A percentile compares a stretch with the other conserved stretches of the same genome.
These are phyloP conservation scores for Pyrrhia umbra DNA, from an alignment of 2,888 invertebrate genomes.

Conservation along the genomic window DNA sequence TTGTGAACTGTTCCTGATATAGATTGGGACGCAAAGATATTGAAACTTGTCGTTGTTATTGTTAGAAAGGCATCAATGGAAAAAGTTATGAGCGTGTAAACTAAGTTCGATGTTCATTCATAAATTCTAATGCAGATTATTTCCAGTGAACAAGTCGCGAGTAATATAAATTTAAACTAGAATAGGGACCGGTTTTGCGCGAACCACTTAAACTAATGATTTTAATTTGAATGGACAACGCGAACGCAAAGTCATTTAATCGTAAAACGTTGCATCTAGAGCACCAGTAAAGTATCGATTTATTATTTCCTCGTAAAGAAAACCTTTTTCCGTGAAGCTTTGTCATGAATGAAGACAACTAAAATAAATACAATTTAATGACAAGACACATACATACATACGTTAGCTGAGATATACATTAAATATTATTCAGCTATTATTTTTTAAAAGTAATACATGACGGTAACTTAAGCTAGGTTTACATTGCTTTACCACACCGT, in stretches of 20 bases:
- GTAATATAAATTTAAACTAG: slow-evolving; percentile 21
- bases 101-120: background rate
- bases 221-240: slow-evolving; percentile 38
- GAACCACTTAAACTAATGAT: slow-evolving; percentile 28
- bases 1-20: background rate
- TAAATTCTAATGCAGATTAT: slow-evolving; percentile 11
- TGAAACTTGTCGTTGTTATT: background rate
- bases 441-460: too few relatives aligned
- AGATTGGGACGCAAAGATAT: background rate
- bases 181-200: slow-evolving; percentile 7
- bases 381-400: too few relatives aligned
- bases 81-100: background rate
- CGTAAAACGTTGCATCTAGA: slow-evolving; percentile 33
- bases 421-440: too few relatives aligned
- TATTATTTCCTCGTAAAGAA: slow-evolving; percentile 1
- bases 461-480: too few relatives aligned
- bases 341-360: background rate
- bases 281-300: slow-evolving; percentile 9
- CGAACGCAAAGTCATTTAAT: slow-evolving; percentile 38
- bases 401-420: too few relatives aligned
- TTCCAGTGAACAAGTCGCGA: slow-evolving; percentile 1
- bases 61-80: background rate
- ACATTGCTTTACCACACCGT: too few relatives aligned
- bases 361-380: background rate
- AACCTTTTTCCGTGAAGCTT: background rate